phyloP scores from a whole-genome alignment of 2,888 invertebrate genomes.

The Chloroclysta siterata region DNA sequence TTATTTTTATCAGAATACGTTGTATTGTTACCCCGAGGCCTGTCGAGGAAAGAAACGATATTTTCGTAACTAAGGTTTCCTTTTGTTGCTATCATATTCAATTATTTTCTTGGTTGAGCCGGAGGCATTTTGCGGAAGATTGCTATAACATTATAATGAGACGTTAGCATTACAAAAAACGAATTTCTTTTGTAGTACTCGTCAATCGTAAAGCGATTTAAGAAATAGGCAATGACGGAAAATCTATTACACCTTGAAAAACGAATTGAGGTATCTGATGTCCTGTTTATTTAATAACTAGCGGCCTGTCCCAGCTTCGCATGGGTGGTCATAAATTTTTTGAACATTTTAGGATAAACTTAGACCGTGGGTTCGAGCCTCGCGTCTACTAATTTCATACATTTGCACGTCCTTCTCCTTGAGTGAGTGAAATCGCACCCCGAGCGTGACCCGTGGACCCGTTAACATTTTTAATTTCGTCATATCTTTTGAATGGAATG shows the following conservation, averaged over 20 bases:
- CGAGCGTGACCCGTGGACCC: no score
- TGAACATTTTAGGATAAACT: no score
- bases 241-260: conserved; percentile 49
- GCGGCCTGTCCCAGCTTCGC: no score
- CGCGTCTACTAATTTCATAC: no score
- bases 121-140: conserved; percentile 14
- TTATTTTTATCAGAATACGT: conserved; percentile 33
- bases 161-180: conserved; percentile 25
- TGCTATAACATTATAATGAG: conserved; percentile 18
- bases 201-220: conserved; percentile 38
- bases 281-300: no score
- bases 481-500: no score
- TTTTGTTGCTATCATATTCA: conserved; percentile 28
- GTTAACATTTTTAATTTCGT: no score
- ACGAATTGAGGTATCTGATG: conserved; percentile 36
- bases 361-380: no score
- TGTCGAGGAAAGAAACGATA: conserved; percentile 21
- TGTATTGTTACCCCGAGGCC: conserved; percentile 29
- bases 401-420: no score
- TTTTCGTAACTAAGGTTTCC: conserved; percentile 27
- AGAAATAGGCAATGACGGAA: conserved; percentile 42
- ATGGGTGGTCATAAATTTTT: no score
- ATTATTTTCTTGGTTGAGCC: conserved; percentile 28
- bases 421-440: no score
- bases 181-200: conserved; percentile 38